Conservation (phyloP, 2,113 vertebrate genomes). For the Podiceps cristatus region DNA sequence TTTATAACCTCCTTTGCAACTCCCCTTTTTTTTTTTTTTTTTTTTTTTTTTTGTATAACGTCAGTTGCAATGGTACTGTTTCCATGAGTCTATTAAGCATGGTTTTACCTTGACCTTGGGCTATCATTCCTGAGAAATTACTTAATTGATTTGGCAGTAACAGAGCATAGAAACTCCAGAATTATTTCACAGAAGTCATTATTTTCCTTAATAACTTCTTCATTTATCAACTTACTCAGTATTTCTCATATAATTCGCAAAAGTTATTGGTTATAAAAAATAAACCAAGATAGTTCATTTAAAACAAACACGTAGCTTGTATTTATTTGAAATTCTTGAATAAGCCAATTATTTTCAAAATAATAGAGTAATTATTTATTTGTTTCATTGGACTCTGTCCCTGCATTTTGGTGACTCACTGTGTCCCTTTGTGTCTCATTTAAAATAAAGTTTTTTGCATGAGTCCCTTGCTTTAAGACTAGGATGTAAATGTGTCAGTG, state of each 20-base stretch:
- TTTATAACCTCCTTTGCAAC: too few relatives aligned
- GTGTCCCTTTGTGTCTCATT: not conserved
- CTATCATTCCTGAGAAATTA: not conserved
- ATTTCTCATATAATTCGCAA: not conserved
- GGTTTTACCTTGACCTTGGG: not conserved
- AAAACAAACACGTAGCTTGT: not conserved
- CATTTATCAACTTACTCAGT: not conserved
- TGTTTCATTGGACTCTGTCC: not conserved
- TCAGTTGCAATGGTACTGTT: not conserved
- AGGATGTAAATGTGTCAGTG: fast-evolving
- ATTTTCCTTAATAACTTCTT: not conserved
- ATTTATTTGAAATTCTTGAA: not conserved
- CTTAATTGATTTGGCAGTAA: not conserved
- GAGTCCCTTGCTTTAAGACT: not conserved
- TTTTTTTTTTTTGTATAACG: not conserved
- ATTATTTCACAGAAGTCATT: not conserved
- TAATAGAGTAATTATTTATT: not conserved
- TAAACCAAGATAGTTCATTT: not conserved
- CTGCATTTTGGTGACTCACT: not conserved
- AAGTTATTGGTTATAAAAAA: not conserved
- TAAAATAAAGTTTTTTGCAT: not conserved
- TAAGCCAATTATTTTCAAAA: not conserved
- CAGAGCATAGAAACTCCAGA: not conserved
- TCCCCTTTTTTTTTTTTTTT: not conserved
- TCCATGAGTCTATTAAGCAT: not conserved